Conservation (phyloP, 2,888 invertebrate genomes). For the Idaea straminata region DNA sequence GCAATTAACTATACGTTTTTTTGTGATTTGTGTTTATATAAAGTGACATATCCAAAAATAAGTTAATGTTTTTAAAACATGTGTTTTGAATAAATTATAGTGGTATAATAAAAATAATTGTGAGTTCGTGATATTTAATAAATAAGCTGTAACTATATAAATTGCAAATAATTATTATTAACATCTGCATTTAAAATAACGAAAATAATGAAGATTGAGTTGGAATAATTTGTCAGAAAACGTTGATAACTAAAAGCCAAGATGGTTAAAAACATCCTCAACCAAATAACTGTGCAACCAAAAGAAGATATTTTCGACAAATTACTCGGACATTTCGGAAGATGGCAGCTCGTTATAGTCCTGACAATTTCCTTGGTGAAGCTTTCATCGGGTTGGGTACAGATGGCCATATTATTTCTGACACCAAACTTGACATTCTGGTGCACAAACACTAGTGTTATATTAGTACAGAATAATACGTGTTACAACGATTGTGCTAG, state of each 20-base stretch:
- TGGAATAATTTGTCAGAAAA: background rate
- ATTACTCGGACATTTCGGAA: conserved; percentile 77
- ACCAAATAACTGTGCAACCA: conserved; percentile 29
- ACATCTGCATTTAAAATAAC: background rate
- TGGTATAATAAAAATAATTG: background rate
- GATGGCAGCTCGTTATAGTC: conserved; percentile 85
- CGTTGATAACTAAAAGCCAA: conserved; percentile 20
- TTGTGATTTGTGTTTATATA: background rate
- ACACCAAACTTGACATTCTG: conserved; percentile 81
- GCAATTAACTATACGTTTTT: background rate
- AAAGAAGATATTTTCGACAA: conserved; percentile 60
- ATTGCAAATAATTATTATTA: background rate
- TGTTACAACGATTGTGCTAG: conserved; percentile 78
- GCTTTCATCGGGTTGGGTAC: conserved; percentile 89
- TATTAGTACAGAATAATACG: conserved; percentile 42
- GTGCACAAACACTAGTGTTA: conserved; percentile 46
- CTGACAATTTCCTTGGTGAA: conserved; percentile 84
- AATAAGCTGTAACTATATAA: background rate
- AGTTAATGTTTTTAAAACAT: background rate
- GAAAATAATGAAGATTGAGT: background rate
- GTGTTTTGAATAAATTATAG: background rate
- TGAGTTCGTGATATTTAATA: background rate
- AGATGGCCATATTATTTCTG: conserved; percentile 86
- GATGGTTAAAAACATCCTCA: conserved; percentile 50
- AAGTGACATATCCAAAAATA: background rate